A percentile compares a stretch with the other conserved stretches of the same genome.
Conservation (phyloP, 2,888 invertebrate genomes). For the Arrhopalites spinosus region DNA sequence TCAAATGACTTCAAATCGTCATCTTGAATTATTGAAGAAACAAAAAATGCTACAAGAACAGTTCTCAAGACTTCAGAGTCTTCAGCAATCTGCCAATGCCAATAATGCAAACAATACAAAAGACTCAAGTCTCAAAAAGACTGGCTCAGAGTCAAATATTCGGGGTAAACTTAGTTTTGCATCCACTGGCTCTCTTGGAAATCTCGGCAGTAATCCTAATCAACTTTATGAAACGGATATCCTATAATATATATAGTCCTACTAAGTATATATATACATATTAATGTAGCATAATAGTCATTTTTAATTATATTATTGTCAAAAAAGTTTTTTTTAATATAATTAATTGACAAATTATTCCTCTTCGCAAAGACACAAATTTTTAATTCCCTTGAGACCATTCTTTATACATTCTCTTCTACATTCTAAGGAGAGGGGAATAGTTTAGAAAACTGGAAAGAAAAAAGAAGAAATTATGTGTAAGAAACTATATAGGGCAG, state of each 20-base stretch:
- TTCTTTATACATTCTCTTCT: too few relatives aligned
- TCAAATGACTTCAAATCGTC: slow-evolving; percentile 77
- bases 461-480: too few relatives aligned
- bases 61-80: slow-evolving; percentile 78
- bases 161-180: slow-evolving; percentile 75
- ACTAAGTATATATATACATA: neutral
- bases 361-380: too few relatives aligned
- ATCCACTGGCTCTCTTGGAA: slow-evolving; percentile 53
- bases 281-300: neutral
- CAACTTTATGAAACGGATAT: slow-evolving; percentile 83
- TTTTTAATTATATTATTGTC: too few relatives aligned
- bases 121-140: slow-evolving; percentile 73
- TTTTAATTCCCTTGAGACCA: too few relatives aligned
- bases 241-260: slow-evolving; percentile 61
- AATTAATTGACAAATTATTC: too few relatives aligned
- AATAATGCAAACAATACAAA: neutral
- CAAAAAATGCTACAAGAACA: slow-evolving; percentile 89
- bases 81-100: slow-evolving; percentile 65
- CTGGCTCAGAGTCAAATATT: slow-evolving; percentile 85
- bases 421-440: too few relatives aligned
- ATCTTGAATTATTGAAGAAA: slow-evolving; percentile 84
- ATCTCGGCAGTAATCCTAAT: slow-evolving; percentile 41
- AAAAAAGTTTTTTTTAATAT: too few relatives aligned
- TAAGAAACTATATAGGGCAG: too few relatives aligned
- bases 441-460: too few relatives aligned